Base-by-base conservation (phyloP, 2,797 vertebrate species). In the Trematomus bernacchii region DNA sequence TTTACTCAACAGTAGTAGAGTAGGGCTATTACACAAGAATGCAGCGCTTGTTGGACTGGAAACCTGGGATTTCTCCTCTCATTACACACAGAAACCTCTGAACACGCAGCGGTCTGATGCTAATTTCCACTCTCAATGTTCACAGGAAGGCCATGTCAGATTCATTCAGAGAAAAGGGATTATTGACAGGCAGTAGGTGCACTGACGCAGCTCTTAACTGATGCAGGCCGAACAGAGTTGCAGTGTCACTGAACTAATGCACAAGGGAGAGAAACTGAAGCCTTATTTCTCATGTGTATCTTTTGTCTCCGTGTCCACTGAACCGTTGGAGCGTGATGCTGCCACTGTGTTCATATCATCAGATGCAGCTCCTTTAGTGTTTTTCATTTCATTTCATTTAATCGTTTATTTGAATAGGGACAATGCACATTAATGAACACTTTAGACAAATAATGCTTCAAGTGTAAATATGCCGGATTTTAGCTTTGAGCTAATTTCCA, bases 1-100 rank as follows among this genome's bases (percentile, higher is more conserved):
- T 90, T 90, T 85, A 68, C 83, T 68, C 72, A 1, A 12, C 53
- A 54, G 62, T 63, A 48, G 71, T 70, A 47, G 42, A 67, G 65
- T 2, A 47, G 70, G 59, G 16, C 55, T 66, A 10, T 55, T 44
- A 3, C 33, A 19, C 44, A 10, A 37, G 21, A 54, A 52, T 21
- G 57, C 30, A 63, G 13, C 42, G 62, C 37, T 19, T 44, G 10
- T 13, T 40, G 3, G 54, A 62, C 51, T n/a, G 18, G 37, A 47
- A 50, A 62, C 19, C 30, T 27, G 7, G 33, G 18, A 23, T 51
- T 30, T 48, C 23, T 23, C 19, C 21, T 3, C 8, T 15, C 13
- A 6, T 19, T 10, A 23, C 19, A 43, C 27, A 40, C 18, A 19
- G 40, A 65, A 55, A 55, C 51, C 11, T 48, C 7, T 11, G 18